Conservation (phyloP, 2,888 invertebrate species). For the Hoplodrina ambigua region DNA sequence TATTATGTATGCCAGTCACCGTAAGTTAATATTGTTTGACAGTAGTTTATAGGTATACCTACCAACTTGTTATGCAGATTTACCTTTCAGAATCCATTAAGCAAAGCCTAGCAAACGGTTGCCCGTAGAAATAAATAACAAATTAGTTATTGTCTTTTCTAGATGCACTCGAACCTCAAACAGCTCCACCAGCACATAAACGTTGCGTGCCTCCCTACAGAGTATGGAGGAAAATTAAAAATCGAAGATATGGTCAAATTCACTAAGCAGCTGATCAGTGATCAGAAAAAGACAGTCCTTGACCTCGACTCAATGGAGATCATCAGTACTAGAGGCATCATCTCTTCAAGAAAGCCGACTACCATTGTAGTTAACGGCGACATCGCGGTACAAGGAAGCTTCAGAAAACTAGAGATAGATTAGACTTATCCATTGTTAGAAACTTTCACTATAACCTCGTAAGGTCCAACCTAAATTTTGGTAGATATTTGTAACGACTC, state of each 20-base stretch:
- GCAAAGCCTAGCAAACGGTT: neutral
- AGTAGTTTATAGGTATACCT: too few relatives aligned
- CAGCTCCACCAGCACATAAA: slow-evolving; percentile 91
- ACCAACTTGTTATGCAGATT: too few relatives aligned
- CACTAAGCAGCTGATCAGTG: slow-evolving; percentile 91
- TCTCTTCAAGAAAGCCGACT: slow-evolving; percentile 75
- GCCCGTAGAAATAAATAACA: neutral
- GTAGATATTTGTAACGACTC: too few relatives aligned
- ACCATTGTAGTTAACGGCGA: slow-evolving; percentile 75
- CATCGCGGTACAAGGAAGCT: slow-evolving; percentile 90
- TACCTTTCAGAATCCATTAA: neutral
- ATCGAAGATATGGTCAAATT: slow-evolving; percentile 93
- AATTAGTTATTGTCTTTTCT: slow-evolving; percentile 64
- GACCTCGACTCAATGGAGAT: slow-evolving; percentile 92
- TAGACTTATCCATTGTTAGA: slow-evolving; percentile 68
- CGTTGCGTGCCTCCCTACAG: slow-evolving; percentile 92
- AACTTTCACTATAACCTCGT: slow-evolving; percentile 21
- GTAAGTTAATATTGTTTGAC: neutral
- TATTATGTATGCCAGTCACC: neutral
- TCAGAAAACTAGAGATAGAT: slow-evolving; percentile 93
- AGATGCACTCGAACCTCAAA: slow-evolving; percentile 91
- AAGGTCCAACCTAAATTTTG: too few relatives aligned
- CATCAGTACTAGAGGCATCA: slow-evolving; percentile 91
- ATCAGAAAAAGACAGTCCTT: slow-evolving; percentile 90
- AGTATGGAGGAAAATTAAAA: slow-evolving; percentile 93